Percentiles rank a stretch among this genome's conserved stretches.
Evolutionary conservation across 2,113 vertebrate genomes (phyloP).

Genomic region (Zosterops japonicus): DNA sequence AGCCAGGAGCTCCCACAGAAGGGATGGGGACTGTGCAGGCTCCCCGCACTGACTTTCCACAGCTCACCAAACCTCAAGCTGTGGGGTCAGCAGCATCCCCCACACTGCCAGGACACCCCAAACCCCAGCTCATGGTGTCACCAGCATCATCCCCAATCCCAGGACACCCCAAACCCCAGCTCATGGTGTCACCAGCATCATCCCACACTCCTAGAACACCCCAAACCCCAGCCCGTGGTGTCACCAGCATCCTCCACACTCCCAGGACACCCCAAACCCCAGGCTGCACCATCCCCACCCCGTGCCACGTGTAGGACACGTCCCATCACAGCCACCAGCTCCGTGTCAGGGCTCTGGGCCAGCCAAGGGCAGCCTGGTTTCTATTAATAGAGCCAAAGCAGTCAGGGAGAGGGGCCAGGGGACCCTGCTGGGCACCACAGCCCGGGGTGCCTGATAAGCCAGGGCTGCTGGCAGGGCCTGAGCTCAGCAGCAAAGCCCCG

Average conservation of each 20-base stretch:
- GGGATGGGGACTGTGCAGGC: neutral
- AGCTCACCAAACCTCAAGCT: neutral
- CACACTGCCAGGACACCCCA: neutral
- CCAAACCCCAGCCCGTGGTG: rapidly evolving
- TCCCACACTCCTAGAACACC: neutral
- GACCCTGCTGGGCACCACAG: neutral
- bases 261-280: neutral
- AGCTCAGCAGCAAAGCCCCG: neutral
- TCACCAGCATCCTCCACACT: neutral
- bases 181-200: too few species aligned
- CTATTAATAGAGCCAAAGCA: neutral
- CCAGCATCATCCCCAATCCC: neutral
- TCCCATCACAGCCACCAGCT: neutral
- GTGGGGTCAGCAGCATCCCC: neutral
- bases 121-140: neutral
- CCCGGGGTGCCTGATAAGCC: rapidly evolving
- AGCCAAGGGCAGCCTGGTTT: neutral
- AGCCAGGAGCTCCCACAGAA: neutral
- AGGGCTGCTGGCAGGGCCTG: slow-evolving; percentile 16
- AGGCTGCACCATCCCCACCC: neutral
- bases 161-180: neutral
- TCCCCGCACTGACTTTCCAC: neutral
- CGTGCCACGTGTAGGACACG: rapidly evolving
- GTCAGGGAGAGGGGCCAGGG: rapidly evolving
- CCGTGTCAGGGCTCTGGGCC: neutral